Evolutionary conservation across 1,140 invertebrate genomes (phyloP).

Genomic region (Cydia fagiglandana): DNA sequence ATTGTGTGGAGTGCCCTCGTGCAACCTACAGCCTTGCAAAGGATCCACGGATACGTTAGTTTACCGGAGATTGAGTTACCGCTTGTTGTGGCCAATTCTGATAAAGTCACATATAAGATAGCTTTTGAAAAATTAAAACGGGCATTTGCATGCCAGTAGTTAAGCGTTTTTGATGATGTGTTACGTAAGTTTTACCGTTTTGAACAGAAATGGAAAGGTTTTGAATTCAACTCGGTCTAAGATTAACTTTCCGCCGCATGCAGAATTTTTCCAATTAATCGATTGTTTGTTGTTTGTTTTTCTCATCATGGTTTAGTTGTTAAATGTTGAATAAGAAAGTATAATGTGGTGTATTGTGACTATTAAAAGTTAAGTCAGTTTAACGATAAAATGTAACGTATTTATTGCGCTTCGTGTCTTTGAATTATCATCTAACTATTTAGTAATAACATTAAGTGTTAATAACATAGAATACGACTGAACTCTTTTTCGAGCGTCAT

Average conservation of each 20-base stretch:
- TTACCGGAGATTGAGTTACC: constrained; percentile 62
- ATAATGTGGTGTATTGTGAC: too few species aligned
- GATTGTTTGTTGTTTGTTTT: too few species aligned
- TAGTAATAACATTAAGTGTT: too few species aligned
- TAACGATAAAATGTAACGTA: too few species aligned
- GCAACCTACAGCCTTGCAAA: constrained; percentile 36
- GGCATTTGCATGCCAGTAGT: background rate
- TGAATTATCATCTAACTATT: too few species aligned
- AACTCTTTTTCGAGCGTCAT: background rate
- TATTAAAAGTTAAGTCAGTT: too few species aligned
- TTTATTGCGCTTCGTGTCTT: too few species aligned
- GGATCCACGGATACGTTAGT: constrained; percentile 43
- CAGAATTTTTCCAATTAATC: too few species aligned
- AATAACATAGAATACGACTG: background rate
- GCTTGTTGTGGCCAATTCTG: constrained; percentile 19
- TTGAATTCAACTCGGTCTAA: background rate
- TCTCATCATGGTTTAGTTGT: too few species aligned
- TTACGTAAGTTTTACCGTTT: background rate
- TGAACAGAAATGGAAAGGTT: background rate
- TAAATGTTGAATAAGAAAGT: too few species aligned
- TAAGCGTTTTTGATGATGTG: background rate
- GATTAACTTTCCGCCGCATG: background rate
- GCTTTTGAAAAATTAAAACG: background rate
- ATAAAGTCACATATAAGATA: background rate
- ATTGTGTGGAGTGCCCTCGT: constrained; percentile 40